A percentile compares a stretch with the other conserved stretches of the same genome.
Evolutionary conservation across 1,140 invertebrate species (phyloP).

Genomic region (Drosophila rhopaloa): DNA sequence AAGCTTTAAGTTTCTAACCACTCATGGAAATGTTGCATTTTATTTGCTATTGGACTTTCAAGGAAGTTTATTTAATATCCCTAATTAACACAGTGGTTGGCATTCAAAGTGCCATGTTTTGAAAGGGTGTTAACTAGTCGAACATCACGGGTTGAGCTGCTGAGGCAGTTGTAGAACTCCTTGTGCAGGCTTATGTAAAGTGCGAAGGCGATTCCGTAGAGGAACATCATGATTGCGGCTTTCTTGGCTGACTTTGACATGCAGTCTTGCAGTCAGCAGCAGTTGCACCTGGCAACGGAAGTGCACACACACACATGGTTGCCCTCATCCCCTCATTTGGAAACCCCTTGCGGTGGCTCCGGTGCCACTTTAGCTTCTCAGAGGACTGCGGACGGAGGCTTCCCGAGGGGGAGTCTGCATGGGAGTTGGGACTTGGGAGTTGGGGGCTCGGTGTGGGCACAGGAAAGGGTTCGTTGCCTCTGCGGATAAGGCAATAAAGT

Average conservation of each 20-base stretch:
- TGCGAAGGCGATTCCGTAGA: constrained; percentile 4
- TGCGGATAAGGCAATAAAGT: not conserved
- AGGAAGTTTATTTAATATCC: no score
- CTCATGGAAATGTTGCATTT: not conserved
- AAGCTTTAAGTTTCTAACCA: not conserved
- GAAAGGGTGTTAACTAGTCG: not conserved
- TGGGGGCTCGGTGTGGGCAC: not conserved
- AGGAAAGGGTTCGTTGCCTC: not conserved
- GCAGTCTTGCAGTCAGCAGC: constrained; percentile 29
- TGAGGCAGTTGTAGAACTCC: constrained; percentile 10
- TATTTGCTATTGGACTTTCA: no score
- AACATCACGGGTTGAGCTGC: no score
- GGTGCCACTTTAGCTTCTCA: constrained; percentile 19
- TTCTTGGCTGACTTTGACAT: constrained; percentile 64
- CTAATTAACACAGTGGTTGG: no score
- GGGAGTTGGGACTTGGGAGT: not conserved
- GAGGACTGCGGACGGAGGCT: not conserved
- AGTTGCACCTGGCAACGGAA: constrained; percentile 52
- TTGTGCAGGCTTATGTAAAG: not conserved
- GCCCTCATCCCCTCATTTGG: not conserved
- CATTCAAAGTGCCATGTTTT: no score
- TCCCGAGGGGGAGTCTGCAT: not conserved
- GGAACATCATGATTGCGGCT: constrained; percentile 59
- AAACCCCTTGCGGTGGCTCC: constrained; percentile 10
- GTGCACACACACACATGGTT: not conserved